Conservation (phyloP, 2,888 invertebrate species). For the Hyposoter didymator region DNA sequence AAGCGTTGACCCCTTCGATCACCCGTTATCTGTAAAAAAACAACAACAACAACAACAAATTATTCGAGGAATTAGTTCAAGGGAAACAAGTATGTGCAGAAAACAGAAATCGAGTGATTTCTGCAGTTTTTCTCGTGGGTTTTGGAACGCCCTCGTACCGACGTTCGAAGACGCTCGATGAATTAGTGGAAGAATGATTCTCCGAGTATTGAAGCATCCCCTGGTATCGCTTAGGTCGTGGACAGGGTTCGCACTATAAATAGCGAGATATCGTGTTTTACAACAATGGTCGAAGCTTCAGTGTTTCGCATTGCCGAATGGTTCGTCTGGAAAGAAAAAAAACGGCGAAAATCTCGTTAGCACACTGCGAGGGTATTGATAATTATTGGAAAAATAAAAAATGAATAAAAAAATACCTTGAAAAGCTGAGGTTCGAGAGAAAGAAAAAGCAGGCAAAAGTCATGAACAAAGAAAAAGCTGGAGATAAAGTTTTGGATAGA, state of each 20-base stretch:
- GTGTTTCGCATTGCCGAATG: constrained; percentile 35
- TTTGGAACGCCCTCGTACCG: constrained; percentile 16
- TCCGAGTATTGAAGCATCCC: background rate
- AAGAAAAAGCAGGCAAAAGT: constrained; percentile 19
- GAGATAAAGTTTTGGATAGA: constrained; percentile 47
- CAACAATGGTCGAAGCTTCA: constrained; percentile 27
- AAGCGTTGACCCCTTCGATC: background rate
- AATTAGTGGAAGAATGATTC: constrained; percentile 19
- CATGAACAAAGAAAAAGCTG: constrained; percentile 29
- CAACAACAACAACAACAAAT: too few relatives aligned
- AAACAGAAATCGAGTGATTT: background rate
- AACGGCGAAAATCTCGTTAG: background rate
- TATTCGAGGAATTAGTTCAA: constrained; percentile 6
- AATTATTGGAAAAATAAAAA: background rate
- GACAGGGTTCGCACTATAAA: constrained; percentile 8
- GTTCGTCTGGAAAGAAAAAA: constrained; percentile 54
- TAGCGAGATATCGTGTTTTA: constrained; percentile 7
- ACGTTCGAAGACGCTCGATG: background rate
- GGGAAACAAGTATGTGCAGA: background rate
- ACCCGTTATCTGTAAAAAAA: constrained; percentile 4
- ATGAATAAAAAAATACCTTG: constrained; percentile 30
- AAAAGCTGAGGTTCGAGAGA: constrained; percentile 21
- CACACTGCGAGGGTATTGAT: background rate
- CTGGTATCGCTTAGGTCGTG: background rate
- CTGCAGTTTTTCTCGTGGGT: background rate